Evolutionary conservation across 2,113 vertebrate species (phyloP).

Genomic region (Strix aluco): DNA sequence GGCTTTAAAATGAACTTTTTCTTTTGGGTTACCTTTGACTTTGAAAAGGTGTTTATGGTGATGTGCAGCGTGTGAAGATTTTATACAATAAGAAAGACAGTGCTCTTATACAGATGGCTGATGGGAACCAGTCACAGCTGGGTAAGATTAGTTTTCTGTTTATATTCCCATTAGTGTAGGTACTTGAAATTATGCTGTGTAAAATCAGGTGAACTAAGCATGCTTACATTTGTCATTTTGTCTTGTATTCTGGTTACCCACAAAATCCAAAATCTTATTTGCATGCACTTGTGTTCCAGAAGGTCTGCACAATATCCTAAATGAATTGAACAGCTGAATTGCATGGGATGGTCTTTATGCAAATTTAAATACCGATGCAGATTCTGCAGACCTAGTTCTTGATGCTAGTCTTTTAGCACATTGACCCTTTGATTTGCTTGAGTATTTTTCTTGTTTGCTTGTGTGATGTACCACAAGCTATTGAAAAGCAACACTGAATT

Average conservation of each 20-base stretch:
- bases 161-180: not conserved
- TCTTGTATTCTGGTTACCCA: not conserved
- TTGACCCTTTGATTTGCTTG: not conserved
- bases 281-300: not conserved
- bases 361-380: not conserved
- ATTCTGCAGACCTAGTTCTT: not conserved
- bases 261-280: not conserved
- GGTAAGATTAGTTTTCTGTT: conserved; percentile 80
- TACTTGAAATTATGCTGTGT: not conserved
- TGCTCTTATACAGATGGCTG: conserved; percentile 97
- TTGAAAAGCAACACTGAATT: not conserved
- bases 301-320: not conserved
- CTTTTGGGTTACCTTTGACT: conserved; percentile 84
- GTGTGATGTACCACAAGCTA: not conserved
- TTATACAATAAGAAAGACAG: conserved; percentile 99
- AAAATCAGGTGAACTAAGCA: not conserved
- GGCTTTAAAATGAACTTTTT: conserved; percentile 80
- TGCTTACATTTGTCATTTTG: not conserved
- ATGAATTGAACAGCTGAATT: not conserved
- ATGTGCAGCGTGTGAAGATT: conserved; percentile 98
- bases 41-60: conserved; percentile 95
- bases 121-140: conserved; percentile 94
- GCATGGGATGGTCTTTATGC: not conserved
- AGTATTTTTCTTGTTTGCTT: not conserved
- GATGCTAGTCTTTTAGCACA: not conserved